Conservation (phyloP, 2,797 vertebrate species). For the Leptodactylus fallax region DNA sequence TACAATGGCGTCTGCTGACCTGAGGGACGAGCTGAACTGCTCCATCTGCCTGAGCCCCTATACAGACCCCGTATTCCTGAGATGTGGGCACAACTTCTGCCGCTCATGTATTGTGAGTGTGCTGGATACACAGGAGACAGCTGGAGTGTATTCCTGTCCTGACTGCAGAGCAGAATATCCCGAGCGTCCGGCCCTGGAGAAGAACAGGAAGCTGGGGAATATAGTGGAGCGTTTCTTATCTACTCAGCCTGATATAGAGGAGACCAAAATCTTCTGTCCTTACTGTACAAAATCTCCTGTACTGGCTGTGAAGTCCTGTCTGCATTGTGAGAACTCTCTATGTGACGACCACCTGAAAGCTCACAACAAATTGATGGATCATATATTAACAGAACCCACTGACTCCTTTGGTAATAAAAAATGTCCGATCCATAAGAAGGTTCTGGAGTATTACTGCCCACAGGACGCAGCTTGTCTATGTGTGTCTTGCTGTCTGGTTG, state of each 20-base stretch:
- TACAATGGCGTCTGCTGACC: conserved; percentile 2
- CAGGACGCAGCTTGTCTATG: no score
- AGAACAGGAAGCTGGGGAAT: conserved; percentile 23
- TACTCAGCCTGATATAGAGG: neutral
- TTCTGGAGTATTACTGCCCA: no score
- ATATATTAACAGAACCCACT: no score
- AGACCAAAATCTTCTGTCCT: neutral
- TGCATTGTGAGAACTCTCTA: conserved; percentile 32
- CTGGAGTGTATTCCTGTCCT: conserved; percentile 1
- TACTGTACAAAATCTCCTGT: neutral
- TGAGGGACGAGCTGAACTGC: conserved; percentile 75
- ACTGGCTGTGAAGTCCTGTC: conserved; percentile 12
- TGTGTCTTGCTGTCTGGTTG: no score
- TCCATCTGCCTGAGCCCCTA: conserved; percentile 78
- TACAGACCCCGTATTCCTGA: conserved; percentile 72
- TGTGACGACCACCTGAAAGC: conserved; percentile 3
- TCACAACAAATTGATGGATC: conserved; percentile 13
- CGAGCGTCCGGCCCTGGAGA: neutral
- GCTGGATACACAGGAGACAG: conserved; percentile 60
- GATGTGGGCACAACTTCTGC: conserved; percentile 82
- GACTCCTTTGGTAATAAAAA: no score
- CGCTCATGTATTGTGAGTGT: conserved; percentile 69
- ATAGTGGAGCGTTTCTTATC: conserved; percentile 5
- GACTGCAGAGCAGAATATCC: conserved; percentile 16
- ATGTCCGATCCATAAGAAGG: no score